Evolutionary conservation across 2,888 invertebrate genomes (phyloP).

Genomic region (Drosophila emarginata): DNA sequence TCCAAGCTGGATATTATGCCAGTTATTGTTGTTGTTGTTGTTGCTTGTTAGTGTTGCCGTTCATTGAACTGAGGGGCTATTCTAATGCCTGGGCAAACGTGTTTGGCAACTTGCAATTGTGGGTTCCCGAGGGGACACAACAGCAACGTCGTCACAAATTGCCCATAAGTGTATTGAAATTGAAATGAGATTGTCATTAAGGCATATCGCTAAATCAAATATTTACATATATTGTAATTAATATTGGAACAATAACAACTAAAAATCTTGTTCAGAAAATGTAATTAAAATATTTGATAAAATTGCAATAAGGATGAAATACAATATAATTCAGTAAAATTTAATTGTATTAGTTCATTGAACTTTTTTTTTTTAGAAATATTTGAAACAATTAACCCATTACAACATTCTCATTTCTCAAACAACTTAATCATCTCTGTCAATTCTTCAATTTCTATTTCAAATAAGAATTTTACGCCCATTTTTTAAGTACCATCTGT

Average conservation of each 20-base stretch:
- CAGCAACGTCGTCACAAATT: conserved; percentile 40
- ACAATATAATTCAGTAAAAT: not conserved
- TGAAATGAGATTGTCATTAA: conserved; percentile 32
- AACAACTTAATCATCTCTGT: conserved; percentile 16
- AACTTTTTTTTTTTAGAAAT: conserved; percentile 1
- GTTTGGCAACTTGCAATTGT: conserved; percentile 58
- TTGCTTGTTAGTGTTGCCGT: conserved; percentile 49
- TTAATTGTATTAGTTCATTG: too few relatives aligned
- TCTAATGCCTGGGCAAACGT: conserved; percentile 71
- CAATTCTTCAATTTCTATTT: conserved; percentile 32
- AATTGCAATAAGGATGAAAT: too few relatives aligned
- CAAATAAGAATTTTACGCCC: conserved; percentile 57
- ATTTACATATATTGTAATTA: not conserved
- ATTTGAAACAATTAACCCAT: conserved; percentile 29
- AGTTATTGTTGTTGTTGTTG: too few relatives aligned
- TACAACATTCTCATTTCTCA: conserved; percentile 24
- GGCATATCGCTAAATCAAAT: conserved; percentile 25
- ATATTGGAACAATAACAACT: not conserved
- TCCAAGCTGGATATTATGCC: conserved; percentile 35
- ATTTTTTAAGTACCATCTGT: conserved; percentile 55
- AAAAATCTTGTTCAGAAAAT: too few relatives aligned
- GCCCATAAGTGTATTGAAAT: conserved; percentile 40
- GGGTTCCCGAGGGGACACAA: conserved; percentile 1
- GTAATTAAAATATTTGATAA: too few relatives aligned
- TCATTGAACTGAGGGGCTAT: conserved; percentile 59